Evolutionary conservation across 2,888 invertebrate species (phyloP), one percentile per base, ranked within the genome.

Genomic region (Hirtodrosophila histrioides): DNA sequence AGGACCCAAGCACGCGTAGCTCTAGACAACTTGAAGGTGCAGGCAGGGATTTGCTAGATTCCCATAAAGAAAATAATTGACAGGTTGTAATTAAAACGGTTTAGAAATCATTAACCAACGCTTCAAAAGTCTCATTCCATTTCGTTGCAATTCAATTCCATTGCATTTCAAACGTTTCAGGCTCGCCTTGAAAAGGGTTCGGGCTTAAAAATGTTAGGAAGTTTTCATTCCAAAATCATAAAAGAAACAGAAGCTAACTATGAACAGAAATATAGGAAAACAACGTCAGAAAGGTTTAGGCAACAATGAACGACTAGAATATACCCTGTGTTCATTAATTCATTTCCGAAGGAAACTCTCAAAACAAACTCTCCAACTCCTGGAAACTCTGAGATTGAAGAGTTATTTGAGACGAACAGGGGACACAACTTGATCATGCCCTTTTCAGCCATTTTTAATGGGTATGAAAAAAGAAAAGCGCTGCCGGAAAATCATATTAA

Each of bases 401-500:
- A 17, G 17, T 17, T 17, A 17, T 17, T 17, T 17, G 17, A 17
- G 17, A 17, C 17, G 17, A 17, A 2, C 17, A 2, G 17, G 17
- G 17, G 17, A 17, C 17, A 17, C 1, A 17, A 17, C 17, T 17
- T 17, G 17, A 17, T 17, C 17, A 17, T 17, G 17, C 17, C 17
- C 31, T 8, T 31, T 31, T 8, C 7, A 31, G 9, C 4, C 0
- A 27, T 27, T 4, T 27, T 27, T 27, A 31, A 7, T 31, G 31
- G 31, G 31, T 31, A 9, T 31, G 44, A 35, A 36, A 33, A 12
- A 24, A 35, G 41, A 48, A 73, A 68, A 48, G 48, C 64, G 29
- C 67, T 12, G 57, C 67, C 74, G 66, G 69, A 78, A 84, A 81
- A 85, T 81, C 70, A 82, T 76, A 81, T 78, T 71, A 76, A 74